Base-by-base conservation (phyloP, 2,888 invertebrate genomes). In the Xiphydria camelus region DNA sequence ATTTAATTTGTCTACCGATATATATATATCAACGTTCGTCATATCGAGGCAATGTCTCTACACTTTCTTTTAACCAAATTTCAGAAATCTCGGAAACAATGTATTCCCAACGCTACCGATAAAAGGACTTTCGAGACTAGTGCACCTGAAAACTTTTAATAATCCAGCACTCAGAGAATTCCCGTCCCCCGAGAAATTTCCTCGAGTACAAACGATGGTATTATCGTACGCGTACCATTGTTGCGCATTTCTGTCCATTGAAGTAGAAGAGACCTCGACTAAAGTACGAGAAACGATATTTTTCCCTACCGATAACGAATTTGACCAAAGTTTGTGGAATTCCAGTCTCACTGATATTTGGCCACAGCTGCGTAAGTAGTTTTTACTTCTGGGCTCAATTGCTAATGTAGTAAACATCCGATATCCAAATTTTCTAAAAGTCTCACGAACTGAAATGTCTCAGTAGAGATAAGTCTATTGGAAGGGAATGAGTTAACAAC, bases 201-300 rank as follows among this genome's bases (percentile, higher is more conserved):
- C 94, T 0, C 80, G 88, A 22, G 90, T 95, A 53, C 87, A 90
- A 78, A 88, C 87, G 7, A 80, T 95, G 66, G 86, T 91, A 26
- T 78, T 96, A 25, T 91, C 94, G 1, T 96, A 95, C 77, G 95
- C 96, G 56, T 97, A 96, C 78, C 96, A 97, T 75, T 97, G 96
- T 78, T 96, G 96, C 77, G 88, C 91, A 52, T 94, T 91, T 77
- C 75, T 91, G 66, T 86, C 88, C 33, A 76, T 86, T 59, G 62
- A 69, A 17, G 34, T 51, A 5, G 65, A 65, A 29, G 62, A 60
- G 61, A 47, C 78, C 73, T 58, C 60, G 7, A 64, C 63, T 3
- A 64, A 72, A 59, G 45, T 58, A 49, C 67, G 83, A 61, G 88
- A 88, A 62, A 80, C 84, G 0, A 83, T 88, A 1, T 77, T 87